Conservation (phyloP, 2,888 invertebrate genomes). For the Zelleria hepariella region DNA sequence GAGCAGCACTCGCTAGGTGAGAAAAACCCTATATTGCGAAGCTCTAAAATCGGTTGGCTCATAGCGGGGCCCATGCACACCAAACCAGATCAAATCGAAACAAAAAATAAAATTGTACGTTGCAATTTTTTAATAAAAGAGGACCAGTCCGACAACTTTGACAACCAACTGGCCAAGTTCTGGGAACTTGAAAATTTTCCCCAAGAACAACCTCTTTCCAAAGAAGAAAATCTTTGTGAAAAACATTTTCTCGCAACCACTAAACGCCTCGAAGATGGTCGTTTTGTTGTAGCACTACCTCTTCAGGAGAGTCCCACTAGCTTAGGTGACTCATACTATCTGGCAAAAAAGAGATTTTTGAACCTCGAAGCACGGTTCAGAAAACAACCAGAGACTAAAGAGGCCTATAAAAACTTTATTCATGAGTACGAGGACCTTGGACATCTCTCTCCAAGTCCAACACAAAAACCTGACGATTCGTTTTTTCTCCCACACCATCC, state of each 20-base stretch:
- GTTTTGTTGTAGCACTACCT: constrained; percentile 9
- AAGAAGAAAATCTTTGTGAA: constrained; percentile 7
- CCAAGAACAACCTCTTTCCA: background rate
- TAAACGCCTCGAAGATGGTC: constrained; percentile 2
- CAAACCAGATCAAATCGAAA: background rate
- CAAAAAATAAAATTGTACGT: background rate
- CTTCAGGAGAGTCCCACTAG: constrained; percentile 2
- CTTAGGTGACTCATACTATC: constrained; percentile 5
- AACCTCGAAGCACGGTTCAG: constrained; percentile 7
- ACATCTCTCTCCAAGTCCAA: background rate
- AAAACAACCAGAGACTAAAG: background rate
- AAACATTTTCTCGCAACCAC: constrained; percentile 6
- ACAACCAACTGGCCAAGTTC: constrained; percentile 5
- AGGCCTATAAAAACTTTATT: constrained; percentile 1
- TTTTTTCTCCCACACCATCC: background rate
- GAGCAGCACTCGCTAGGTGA: background rate
- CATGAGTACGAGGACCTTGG: constrained; percentile 1
- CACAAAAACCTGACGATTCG: background rate
- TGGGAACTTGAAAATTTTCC: constrained; percentile 9
- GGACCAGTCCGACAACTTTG: too few relatives aligned
- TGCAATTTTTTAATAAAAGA: background rate
- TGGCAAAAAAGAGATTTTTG: constrained; percentile 3
- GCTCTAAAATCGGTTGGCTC: background rate
- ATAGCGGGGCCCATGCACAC: background rate
- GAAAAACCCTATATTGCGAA: background rate